Percentiles rank a stretch among this genome's conserved stretches.
These are phyloP conservation scores for Choristoneura fumiferana DNA, from an alignment of 1,140 invertebrate species.

Conservation along the genomic window DNA sequence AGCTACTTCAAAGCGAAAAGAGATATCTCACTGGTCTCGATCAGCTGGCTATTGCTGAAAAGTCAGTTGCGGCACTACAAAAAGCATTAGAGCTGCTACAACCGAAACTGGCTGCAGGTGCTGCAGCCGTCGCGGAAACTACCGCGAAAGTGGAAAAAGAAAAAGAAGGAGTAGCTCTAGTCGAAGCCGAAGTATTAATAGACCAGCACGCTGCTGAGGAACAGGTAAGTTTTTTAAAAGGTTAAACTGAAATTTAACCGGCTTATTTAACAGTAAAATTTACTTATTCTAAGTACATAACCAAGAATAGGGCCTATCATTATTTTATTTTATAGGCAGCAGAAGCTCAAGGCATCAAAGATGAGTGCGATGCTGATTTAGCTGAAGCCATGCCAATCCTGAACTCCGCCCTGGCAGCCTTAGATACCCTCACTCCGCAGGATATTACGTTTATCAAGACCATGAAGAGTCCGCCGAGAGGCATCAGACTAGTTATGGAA, in stretches of 20 bases:
- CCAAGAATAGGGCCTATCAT: too few species aligned
- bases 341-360: conserved; percentile 93
- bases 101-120: conserved; percentile 92
- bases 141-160: conserved; percentile 90
- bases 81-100: conserved; percentile 90
- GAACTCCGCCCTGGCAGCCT: conserved; percentile 91
- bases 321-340: conserved; percentile 72
- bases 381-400: conserved; percentile 96
- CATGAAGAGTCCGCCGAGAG: conserved; percentile 98
- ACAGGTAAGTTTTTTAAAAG: conserved; percentile 54
- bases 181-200: conserved; percentile 83
- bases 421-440: conserved; percentile 93
- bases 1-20: conserved; percentile 82
- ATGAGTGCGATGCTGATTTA: conserved; percentile 96
- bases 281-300: conserved; percentile 1
- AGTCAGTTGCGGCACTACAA: conserved; percentile 92
- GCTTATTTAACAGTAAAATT: neutral
- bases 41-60: conserved; percentile 90
- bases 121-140: conserved; percentile 90
- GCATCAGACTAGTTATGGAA: conserved; percentile 97
- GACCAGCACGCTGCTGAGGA: conserved; percentile 84
- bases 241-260: neutral
- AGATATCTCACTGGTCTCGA: conserved; percentile 93
- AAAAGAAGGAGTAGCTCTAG: conserved; percentile 90
- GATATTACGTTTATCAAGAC: conserved; percentile 98